Evolutionary conservation across 2,797 vertebrate species (phyloP), one percentile per base, ranked within the genome.

Genomic region (Champsocephalus esox): DNA sequence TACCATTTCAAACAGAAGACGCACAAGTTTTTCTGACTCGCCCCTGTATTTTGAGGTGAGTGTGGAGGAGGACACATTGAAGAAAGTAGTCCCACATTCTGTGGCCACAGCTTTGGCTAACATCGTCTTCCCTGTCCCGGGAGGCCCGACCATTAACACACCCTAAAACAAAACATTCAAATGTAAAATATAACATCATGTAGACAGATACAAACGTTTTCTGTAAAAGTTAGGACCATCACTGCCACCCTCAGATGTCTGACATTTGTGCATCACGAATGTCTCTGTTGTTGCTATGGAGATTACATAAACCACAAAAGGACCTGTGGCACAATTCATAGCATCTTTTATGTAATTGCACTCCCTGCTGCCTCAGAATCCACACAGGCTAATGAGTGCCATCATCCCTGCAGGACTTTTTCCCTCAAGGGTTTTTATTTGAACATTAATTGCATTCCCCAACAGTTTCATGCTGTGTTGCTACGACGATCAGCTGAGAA

Each of bases 61-160:
- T 0, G 98, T 99, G 58, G 98, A 99, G 34, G 97, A 99, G 12
- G 97, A 99, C 70, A 99, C 96, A 0, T 98, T 99, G 92, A 99
- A 99, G 93, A 99, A 99, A 0, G 98, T 99, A 16, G 97, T 99
- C 66, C 97, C 97, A 77, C 98, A 99, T 84, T 99, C 98, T 0
- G 98, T 99, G 83, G 98, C 98, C 79, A 99, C 98, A 14, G 98
- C 98, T 95, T 99, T 99, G 11, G 98, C 98, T 21, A 99, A 85
- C 97, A 99, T 97, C 38, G 98, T 99, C 95, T 99, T 99, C 32
- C 98, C 98, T 12, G 98, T 99, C 41, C 98, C 98, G 6, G 98
- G 98, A 17, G 98, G 98, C 21, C 98, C 98, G 9, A 99, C 97
- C 98, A 99, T 99, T 81, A 99, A 90, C 59, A 99, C 97, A 0